A percentile compares a stretch with the other conserved stretches of the same genome.
Conservation (phyloP, 2,113 vertebrate species). For the Hippocampus zosterae region DNA sequence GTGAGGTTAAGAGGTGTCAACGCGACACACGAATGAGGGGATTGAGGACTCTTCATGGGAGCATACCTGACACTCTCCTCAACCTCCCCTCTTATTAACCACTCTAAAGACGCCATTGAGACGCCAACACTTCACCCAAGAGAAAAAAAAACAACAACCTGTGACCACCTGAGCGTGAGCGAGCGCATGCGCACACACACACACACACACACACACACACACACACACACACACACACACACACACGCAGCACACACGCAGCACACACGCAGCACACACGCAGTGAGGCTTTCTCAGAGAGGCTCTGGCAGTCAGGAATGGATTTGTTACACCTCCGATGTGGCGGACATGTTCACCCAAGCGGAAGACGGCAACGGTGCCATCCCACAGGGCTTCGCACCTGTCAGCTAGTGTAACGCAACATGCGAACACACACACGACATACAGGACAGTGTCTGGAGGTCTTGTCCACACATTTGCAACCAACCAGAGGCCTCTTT, state of each 20-base stretch:
- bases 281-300: conserved; percentile 55
- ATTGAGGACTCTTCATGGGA: conserved; percentile 68
- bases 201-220: no score
- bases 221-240: not conserved
- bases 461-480: not conserved
- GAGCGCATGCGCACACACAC: no score
- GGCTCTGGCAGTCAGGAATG: conserved; percentile 65
- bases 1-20: conserved; percentile 77
- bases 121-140: conserved; percentile 36
- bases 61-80: conserved; percentile 58
- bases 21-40: conserved; percentile 52
- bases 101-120: conserved; percentile 63
- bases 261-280: conserved; percentile 8
- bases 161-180: not conserved
- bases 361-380: conserved; percentile 58
- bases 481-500: not conserved
- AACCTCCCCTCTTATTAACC: conserved; percentile 70
- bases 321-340: conserved; percentile 75
- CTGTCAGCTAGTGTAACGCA: conserved; percentile 44
- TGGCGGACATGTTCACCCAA: conserved; percentile 62
- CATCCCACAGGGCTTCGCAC: conserved; percentile 58
- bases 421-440: conserved; percentile 47
- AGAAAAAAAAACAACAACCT: conserved; percentile 2
- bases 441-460: conserved; percentile 22
- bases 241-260: not conserved